Percentiles rank a stretch among this genome's conserved stretches.
phyloP scores from a whole-genome alignment of 2,797 vertebrate species.

The Artibeus lituratus region DNA sequence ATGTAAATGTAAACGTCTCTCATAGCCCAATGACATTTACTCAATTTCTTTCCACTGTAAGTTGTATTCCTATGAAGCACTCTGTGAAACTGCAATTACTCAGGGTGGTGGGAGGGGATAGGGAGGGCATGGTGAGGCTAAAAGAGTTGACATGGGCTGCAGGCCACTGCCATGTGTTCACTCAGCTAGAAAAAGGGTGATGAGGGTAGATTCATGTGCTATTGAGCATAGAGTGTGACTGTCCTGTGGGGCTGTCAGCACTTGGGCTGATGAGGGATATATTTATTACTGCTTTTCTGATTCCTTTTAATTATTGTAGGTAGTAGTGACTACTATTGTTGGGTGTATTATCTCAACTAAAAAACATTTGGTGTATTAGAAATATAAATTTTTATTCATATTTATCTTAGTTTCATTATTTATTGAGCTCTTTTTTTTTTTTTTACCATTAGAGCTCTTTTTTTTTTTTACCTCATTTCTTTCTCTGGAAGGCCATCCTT shows the following conservation, averaged over 20 bases:
- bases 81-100: conserved; percentile 38
- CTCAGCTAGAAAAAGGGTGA: background rate
- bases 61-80: background rate
- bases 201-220: background rate
- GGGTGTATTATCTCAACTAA: background rate
- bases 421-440: background rate
- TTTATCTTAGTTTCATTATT: background rate
- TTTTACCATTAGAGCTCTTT: background rate
- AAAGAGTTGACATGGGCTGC: background rate
- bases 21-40: background rate
- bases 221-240: background rate
- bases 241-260: background rate
- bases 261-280: background rate
- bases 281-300: conserved; percentile 21
- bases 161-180: background rate
- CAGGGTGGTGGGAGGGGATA: background rate
- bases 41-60: conserved; percentile 10
- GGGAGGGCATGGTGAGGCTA: background rate
- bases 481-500: background rate
- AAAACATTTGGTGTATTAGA: background rate
- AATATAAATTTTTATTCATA: background rate
- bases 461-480: background rate
- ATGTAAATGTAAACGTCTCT: background rate
- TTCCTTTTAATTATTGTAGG: background rate
- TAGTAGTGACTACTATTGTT: background rate